These are phyloP conservation scores for Drosophila melanogaster DNA, from an alignment of 1,140 invertebrate genomes.

Conservation along the genomic window Release_6_plus_ISO1_MT NT_033777.3:29866001-29866500, in stretches of 20 bases:
- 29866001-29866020: no score
- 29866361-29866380: conserved; percentile 31
- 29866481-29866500: conserved; percentile 3
- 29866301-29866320: conserved; percentile 2
- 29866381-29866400: conserved; percentile 9
- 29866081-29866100: not conserved
- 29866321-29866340: conserved; percentile 33
- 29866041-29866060: conserved; percentile 1
- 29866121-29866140: conserved; percentile 10
- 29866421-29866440: not conserved
- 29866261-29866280: conserved; percentile 78
- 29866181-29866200: conserved; percentile 22
- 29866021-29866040: not conserved
- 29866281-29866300: conserved; percentile 69
- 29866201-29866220: conserved; percentile 42
- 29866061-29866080: not conserved
- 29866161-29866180: conserved; percentile 59
- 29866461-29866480: conserved; percentile 2
- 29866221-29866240: conserved; percentile 41
- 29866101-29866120: conserved; percentile 17
- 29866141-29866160: conserved; percentile 46
- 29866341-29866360: conserved; percentile 51
- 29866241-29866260: conserved; percentile 64
- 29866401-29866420: not conserved
- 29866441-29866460: conserved; percentile 18